Base-by-base conservation (phyloP, 2,888 invertebrate species). In the Pollenia labialis region DNA sequence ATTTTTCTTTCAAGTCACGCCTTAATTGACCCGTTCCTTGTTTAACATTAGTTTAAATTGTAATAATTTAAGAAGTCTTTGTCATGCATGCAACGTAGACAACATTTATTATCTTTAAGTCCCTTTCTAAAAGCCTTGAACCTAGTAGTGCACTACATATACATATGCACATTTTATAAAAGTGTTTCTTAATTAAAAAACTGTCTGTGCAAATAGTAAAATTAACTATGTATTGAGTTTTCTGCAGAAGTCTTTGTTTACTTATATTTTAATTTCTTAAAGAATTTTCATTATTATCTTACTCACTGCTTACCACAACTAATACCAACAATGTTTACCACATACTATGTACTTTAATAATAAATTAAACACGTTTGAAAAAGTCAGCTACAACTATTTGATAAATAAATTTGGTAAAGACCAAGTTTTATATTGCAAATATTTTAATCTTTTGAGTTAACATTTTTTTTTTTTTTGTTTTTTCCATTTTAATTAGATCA, bases 121-220 rank as follows among this genome's bases (percentile, higher is more conserved):
- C 62, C 74, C 82, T 75, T 79, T 85, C 82, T 82, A 85, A 85
- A 82, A 81, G 48, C 74, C 82, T 79, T 82, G 76, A 76, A 76
- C 52, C 46, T 46, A 72, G 14, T 46, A 0, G 9, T 72, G 14
- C 56, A 72, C 56, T 56, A 42, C 23, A 46, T 23, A 32, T 32
- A 32, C 32, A 32, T 32, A 23, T 23, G 23, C 3, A 32, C 46
- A 46, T 64, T 23, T 14, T 6, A 32, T 6, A 32, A 32, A 23
- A 64, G 64, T 18, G 64, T 46, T 23, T 12, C 44, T 2, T 8
- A 18, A 40, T 58, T 58, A 40, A 44, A 64, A 64, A 46, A 18
- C 8, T 64, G 46, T 64, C 16, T 16, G 16, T 64, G 44, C 23
- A 64, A 14, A 56, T 44, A 7, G 44, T 72, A 23, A 56, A 42